Conservation (phyloP, 2,888 invertebrate species). For the Piscicola geometra region DNA sequence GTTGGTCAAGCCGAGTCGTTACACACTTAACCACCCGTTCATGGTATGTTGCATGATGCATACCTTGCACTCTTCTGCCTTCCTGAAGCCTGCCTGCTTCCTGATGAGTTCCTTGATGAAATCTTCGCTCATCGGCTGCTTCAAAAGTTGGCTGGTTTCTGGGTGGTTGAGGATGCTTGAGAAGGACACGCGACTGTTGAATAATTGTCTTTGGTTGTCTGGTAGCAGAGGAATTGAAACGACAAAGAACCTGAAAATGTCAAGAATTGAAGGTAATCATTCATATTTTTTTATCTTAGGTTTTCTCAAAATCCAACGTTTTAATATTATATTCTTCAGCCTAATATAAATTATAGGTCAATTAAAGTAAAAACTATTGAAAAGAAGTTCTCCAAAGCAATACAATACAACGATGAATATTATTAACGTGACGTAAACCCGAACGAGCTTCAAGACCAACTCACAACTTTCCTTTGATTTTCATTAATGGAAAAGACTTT, state of each 20-base stretch:
- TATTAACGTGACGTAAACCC: too few species aligned
- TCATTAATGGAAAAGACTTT: too few species aligned
- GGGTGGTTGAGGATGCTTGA: not conserved
- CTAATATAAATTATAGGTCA: not conserved
- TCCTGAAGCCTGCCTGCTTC: not conserved
- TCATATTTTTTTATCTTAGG: too few species aligned
- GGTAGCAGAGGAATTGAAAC: not conserved
- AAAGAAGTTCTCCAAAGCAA: not conserved
- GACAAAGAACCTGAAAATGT: not conserved
- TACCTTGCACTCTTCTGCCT: conserved; percentile 11
- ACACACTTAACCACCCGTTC: too few species aligned
- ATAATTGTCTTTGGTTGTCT: not conserved
- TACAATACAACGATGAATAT: too few species aligned
- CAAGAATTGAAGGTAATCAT: too few species aligned
- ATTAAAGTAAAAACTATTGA: not conserved
- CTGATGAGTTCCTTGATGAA: not conserved
- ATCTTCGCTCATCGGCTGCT: not conserved
- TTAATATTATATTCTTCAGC: not conserved
- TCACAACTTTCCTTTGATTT: too few species aligned
- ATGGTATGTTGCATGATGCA: not conserved
- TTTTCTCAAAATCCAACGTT: not conserved
- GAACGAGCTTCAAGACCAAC: too few species aligned
- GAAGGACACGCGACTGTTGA: not conserved
- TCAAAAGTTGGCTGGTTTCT: not conserved
- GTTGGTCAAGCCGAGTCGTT: too few species aligned